Base-by-base conservation (phyloP, 2,797 vertebrate genomes). In the Anisognathus igniventris region DNA sequence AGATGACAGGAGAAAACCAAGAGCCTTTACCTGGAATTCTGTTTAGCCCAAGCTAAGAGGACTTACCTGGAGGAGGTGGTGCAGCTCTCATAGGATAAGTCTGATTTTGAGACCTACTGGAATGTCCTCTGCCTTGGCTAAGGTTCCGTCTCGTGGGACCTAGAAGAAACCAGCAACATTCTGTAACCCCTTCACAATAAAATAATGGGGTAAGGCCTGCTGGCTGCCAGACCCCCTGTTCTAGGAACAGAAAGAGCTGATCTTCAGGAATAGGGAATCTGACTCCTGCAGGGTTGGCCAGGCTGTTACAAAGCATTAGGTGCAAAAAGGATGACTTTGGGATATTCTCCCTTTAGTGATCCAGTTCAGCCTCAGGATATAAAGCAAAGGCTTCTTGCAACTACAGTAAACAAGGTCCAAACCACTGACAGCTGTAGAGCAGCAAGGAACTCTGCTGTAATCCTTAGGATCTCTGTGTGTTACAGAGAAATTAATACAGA, bases 1-100 rank as follows among this genome's bases (percentile, higher is more conserved):
- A 78, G 22, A 40, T 56, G n/a, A 53, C 44, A 76, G 48, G 17
- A 86, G 22, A 57, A 61, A 66, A 85, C 27, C 2, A 2, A 31
- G 68, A 65, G 17, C 20, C 30, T 60, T 13, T 31, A 22, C 22
- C 0, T 28, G 44, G 18, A 71, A 33, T 72, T 88, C 30, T 21
- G 21, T 9, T 78, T 66, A 64, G 40, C n/a, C n/a, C 7, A 8
- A 71, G n/a, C 25, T 18, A 47, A 79, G 30, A 42, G 40, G 40
- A 76, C 89, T 96, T 96, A 99, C 99, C 99, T 96, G 99, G 99
- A 58, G 99, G 99, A 24, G 99, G 99, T 0, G 99, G 99, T 20
- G 99, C 99, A 0, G 98, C 97, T 92, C 99, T 98, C n/a, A 98
- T 96, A 1, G 99, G 99, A 14, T 97, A 98, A 84, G 98, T 97